Conservation (phyloP, 2,113 vertebrate genomes). For the Thamnophis sirtalis region DNA sequence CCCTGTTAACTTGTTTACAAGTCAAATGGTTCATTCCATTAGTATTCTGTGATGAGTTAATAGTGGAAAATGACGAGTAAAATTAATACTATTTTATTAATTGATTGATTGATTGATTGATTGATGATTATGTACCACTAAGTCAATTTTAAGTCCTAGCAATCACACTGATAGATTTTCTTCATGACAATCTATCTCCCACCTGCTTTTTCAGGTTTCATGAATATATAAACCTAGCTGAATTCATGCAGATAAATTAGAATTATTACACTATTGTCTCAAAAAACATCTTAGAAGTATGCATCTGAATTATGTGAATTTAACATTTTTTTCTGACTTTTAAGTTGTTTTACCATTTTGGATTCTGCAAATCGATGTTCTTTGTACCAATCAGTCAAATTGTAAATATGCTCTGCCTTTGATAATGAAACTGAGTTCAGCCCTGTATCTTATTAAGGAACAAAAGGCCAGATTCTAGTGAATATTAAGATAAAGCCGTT, state of each 20-base stretch:
- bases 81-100: background rate
- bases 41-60: background rate
- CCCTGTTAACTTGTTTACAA: background rate
- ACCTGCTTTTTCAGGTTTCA: background rate
- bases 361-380: background rate
- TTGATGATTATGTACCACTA: background rate
- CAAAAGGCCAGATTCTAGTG: conserved; percentile 18
- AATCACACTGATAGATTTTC: background rate
- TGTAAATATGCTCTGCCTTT: background rate
- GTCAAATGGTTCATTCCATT: background rate
- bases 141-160: background rate
- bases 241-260: background rate
- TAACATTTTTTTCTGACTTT: background rate
- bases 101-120: background rate
- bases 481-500: conserved; percentile 24
- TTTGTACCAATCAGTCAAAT: background rate
- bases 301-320: background rate
- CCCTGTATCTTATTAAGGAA: background rate
- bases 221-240: background rate
- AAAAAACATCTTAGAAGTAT: background rate
- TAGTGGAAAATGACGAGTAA: background rate
- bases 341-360: background rate
- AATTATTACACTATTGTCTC: background rate
- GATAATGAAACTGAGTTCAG: conserved; percentile 25
- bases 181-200: background rate